Conservation (phyloP, 2,797 vertebrate species). For the Glyptemys insculpta region DNA sequence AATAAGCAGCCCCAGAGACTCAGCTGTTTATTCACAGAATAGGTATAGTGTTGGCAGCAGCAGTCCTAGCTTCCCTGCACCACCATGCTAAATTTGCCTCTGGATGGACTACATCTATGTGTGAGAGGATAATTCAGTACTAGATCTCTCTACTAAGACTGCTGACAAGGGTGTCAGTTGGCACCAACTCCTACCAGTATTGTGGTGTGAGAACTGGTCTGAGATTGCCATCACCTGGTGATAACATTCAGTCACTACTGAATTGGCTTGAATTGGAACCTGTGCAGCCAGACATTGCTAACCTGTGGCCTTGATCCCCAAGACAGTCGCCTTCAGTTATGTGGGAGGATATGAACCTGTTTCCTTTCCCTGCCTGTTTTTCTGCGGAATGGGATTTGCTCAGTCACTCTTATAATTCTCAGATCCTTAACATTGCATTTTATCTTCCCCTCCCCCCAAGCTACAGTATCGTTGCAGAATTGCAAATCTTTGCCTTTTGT, state of each 20-base stretch:
- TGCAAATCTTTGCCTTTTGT: slow-evolving; percentile 8
- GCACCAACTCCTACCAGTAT: neutral
- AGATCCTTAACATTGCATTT: neutral
- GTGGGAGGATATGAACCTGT: neutral
- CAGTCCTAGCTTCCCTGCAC: neutral
- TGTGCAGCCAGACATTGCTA: neutral
- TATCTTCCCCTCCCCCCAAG: slow-evolving; percentile 2
- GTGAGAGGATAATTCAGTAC: neutral
- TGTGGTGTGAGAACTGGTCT: neutral
- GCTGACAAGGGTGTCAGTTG: neutral
- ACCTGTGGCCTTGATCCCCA: neutral
- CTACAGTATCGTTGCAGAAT: slow-evolving; percentile 3
- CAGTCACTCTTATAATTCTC: neutral
- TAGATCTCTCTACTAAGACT: neutral
- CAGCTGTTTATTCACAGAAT: neutral
- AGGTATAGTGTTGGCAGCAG: neutral
- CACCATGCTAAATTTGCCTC: neutral
- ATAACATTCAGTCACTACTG: neutral
- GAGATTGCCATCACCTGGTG: neutral
- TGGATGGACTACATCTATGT: neutral
- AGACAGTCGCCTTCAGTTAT: neutral
- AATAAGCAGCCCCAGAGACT: neutral
- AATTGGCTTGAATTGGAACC: neutral
- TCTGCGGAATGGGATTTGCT: neutral
- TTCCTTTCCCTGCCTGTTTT: neutral